Conservation (phyloP, 2,797 vertebrate species). For the Hyperoplus lanceolatus region DNA sequence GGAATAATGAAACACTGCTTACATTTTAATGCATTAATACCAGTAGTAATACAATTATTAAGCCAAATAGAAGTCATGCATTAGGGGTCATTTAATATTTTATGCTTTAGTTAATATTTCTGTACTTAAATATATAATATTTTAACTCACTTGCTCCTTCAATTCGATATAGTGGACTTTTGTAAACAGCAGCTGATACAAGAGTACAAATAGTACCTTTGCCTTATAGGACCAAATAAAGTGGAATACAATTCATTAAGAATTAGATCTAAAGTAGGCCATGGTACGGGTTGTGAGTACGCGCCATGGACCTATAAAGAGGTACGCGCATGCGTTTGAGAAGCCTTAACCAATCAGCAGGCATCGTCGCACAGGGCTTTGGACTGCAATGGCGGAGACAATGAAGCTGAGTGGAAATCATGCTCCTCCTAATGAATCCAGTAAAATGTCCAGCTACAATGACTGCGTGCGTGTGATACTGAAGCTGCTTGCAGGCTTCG, state of each 20-base stretch:
- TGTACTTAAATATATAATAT: neutral
- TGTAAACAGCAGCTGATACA: neutral
- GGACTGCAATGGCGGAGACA: slow-evolving; percentile 79
- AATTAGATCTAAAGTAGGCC: neutral
- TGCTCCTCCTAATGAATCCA: slow-evolving; percentile 38
- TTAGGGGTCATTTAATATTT: neutral
- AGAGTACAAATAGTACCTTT: neutral
- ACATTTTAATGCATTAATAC: neutral
- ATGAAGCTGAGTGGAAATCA: slow-evolving; percentile 47
- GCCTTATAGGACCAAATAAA: neutral
- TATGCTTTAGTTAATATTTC: neutral
- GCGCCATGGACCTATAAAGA: too few species aligned
- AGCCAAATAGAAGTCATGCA: neutral
- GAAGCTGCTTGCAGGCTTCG: slow-evolving; percentile 76
- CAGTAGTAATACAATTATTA: neutral
- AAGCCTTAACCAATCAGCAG: slow-evolving; percentile 74
- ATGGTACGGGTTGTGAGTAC: too few species aligned
- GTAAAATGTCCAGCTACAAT: slow-evolving; percentile 55
- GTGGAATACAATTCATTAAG: neutral
- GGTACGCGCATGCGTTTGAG: slow-evolving; percentile 6
- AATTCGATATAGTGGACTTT: too few species aligned
- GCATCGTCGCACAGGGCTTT: slow-evolving; percentile 62
- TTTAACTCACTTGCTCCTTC: neutral
- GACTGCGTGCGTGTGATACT: slow-evolving; percentile 74
- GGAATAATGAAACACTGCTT: neutral